Base-by-base conservation (phyloP, 2,888 invertebrate genomes). In the Bedellia somnulentella region DNA sequence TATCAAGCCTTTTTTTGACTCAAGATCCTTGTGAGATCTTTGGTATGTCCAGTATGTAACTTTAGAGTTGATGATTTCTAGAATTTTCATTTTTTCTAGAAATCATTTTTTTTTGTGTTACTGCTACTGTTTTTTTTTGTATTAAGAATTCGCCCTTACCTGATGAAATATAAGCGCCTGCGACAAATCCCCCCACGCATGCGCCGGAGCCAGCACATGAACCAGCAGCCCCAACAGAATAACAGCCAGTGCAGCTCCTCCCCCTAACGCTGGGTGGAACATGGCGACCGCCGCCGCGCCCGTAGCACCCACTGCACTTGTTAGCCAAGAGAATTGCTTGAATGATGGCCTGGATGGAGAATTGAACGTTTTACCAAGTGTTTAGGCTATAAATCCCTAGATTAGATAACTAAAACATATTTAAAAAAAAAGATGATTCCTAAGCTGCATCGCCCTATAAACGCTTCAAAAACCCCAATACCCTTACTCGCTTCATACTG, bases 151-250 rank as follows among this genome's bases (percentile, higher is more conserved):
- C 16, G 9, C 18, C n/a, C 29, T 42, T 37, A 87, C 93, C 82
- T 97, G 96, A 57, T 99, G 98, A 66, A 99, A 99, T 57, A 99
- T 97, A 13, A 99, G 80, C n/a, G 99, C 97, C 75, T 99, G 99
- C 11, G 95, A 94, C 43, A 99, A 94, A 31, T 94, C 95, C 17
- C 99, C 99, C 97, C 99, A 99, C 10, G 90, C 87, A 26, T 86
- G 85, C 16, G 90, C 87, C 0, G 96, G 92, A 0, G 94, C 92
- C 57, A 89, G 86, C 27, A 93, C 58, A 64, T 99, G 98, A 36
- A 99, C 77, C 16, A 89, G 84, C 39, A 95, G 85, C 35, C 98
- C 87, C 30, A 98, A 73, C 36, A 91, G 70, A 44, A 93, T 76
- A 52, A 94, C 89, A 13, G 93, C 73, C 30, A 94, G 85, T 37